Evolutionary conservation across 2,888 invertebrate species (phyloP).

Genomic region (Stenurella melanura): DNA sequence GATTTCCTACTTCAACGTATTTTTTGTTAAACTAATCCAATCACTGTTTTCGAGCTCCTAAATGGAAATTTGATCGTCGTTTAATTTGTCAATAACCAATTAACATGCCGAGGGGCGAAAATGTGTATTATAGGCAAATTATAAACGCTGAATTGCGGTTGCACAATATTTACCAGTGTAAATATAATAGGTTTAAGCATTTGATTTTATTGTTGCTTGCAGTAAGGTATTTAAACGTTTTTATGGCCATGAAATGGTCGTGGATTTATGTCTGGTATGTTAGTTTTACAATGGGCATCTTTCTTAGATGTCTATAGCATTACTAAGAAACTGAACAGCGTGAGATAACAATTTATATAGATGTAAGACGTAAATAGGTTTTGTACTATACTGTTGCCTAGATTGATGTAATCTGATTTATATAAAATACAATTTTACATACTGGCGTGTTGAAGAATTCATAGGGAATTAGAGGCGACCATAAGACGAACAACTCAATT

Average conservation of each 20-base stretch:
- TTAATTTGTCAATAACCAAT: slow-evolving; percentile 36
- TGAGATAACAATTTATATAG: neutral
- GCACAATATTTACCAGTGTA: neutral
- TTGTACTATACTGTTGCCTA: neutral
- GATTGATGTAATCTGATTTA: neutral
- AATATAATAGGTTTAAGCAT: neutral
- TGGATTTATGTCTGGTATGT: neutral
- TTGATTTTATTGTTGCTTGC: neutral
- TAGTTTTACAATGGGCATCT: neutral
- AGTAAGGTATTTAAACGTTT: neutral
- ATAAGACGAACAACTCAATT: no score
- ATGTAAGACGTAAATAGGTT: neutral
- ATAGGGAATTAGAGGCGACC: no score
- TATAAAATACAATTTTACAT: neutral
- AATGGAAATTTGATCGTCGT: slow-evolving; percentile 29
- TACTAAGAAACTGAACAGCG: neutral
- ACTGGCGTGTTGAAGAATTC: neutral
- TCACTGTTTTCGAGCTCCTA: slow-evolving; percentile 16
- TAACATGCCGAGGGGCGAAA: neutral
- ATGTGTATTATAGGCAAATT: neutral
- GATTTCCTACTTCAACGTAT: slow-evolving; percentile 29
- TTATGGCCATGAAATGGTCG: neutral
- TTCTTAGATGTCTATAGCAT: neutral
- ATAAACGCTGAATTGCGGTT: neutral
- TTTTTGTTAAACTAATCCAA: slow-evolving; percentile 12